phyloP scores from a whole-genome alignment of 2,113 vertebrate genomes.

The Chaetorhynchus papuensis region DNA sequence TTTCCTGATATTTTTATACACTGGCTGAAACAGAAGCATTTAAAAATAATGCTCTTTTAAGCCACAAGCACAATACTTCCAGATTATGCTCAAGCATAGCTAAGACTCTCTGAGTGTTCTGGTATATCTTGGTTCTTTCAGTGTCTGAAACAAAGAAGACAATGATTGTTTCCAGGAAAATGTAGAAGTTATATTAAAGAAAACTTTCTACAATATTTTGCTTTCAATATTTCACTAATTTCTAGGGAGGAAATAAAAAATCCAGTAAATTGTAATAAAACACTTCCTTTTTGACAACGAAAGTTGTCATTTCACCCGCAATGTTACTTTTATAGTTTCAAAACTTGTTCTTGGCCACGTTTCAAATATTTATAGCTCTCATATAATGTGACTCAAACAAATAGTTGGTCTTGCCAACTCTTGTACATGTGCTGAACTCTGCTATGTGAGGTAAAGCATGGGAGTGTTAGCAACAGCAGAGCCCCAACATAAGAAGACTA shows the following conservation, averaged over 20 bases:
- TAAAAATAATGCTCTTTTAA: not conserved
- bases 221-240: not conserved
- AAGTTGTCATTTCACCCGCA: not conserved
- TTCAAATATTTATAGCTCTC: constrained; percentile 38
- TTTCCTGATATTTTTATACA: not conserved
- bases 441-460: not conserved
- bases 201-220: not conserved
- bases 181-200: not conserved
- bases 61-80: not conserved
- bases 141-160: not conserved
- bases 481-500: not conserved
- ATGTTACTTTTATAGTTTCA: constrained; percentile 6
- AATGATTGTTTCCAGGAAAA: not conserved
- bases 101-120: not conserved
- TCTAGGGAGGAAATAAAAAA: not conserved
- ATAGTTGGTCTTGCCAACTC: not conserved
- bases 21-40: not conserved
- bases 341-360: constrained; percentile 38
- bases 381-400: not conserved
- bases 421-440: not conserved
- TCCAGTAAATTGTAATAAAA: not conserved
- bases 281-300: not conserved
- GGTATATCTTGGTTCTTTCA: not conserved
- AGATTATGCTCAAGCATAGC: not conserved
- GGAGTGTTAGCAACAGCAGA: not conserved